Base-by-base conservation (phyloP, 1,140 invertebrate species). In the Drosophila burlai region DNA sequence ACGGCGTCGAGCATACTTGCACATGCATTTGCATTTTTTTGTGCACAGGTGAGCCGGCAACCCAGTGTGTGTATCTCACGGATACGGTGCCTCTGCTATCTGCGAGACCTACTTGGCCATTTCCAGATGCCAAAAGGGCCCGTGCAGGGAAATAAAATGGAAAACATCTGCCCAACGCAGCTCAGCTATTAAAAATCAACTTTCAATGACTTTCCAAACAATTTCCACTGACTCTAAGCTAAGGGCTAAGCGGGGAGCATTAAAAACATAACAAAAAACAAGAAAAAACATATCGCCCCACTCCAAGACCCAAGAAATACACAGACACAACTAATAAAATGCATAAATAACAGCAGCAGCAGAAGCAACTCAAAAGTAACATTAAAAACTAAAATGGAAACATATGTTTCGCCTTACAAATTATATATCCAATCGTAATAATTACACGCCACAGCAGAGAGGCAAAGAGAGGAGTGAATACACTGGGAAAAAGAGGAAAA, bases 371-470 rank as follows among this genome's bases (percentile, higher is more conserved):
- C 58, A 66, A 68, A 59, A 81, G 75, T 72, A 73, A 52, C 73
- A 81, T 81, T 80, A 81, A 89, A 83, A 84, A 81, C 71, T 81
- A 81, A 90, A 90, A 90, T 90, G 74, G 75, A 75, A 89, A 89
- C 85, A 89, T 91, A 89, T 89, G 85, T 89, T 89, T 81, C 79
- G 73, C 62, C 65, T 86, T 87, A 87, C 81, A 90, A 90, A 89
- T 90, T 89, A 90, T 80, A 90, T 81, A 89, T 85, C 78, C 84
- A 89, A 90, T 90, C 81, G 81, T 79, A 79, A 90, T 85, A 85
- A 89, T 89, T 89, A 83, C 81, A 87, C 68, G 69, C 77, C 58
- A 55, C 52, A 59, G 62, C 26, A 55, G 43, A 50, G n/a, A 16
- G 42, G 50, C 38, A 54, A 24, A 18, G n/a, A 55, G 18, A 47